Percentiles rank a stretch among this genome's conserved stretches.
These are phyloP conservation scores for Philhelius pedissequus DNA, from an alignment of 2,888 invertebrate genomes.

Conservation along the genomic window DNA sequence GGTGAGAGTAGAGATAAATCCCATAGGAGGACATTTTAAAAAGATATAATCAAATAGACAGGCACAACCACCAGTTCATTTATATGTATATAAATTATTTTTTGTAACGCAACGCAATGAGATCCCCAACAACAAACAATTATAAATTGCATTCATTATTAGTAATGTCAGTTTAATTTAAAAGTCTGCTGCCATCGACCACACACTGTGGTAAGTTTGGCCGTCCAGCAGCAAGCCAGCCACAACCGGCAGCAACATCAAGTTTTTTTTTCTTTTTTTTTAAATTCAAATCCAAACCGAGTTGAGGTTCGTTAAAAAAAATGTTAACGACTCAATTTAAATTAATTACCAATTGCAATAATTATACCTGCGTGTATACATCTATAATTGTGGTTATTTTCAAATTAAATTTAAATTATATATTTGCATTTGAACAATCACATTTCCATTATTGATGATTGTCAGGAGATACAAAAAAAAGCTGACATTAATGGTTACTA, in stretches of 20 bases:
- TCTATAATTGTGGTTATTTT: slow-evolving; percentile 10
- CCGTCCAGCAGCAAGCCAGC: background rate
- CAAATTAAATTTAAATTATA: slow-evolving; percentile 5
- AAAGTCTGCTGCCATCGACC: slow-evolving; percentile 61
- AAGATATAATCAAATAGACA: background rate
- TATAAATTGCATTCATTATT: slow-evolving; percentile 66
- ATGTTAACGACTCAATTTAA: slow-evolving; percentile 63
- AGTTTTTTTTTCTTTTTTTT: background rate
- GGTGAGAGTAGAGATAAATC: background rate
- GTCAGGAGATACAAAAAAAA: background rate
- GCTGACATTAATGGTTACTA: background rate
- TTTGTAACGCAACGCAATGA: background rate
- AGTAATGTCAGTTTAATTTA: slow-evolving; percentile 57
- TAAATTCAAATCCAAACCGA: slow-evolving; percentile 16
- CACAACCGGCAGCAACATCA: background rate
- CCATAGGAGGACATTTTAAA: slow-evolving; percentile 7
- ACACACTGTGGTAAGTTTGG: slow-evolving; percentile 37
- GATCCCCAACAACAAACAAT: slow-evolving; percentile 49
- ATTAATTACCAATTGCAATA: slow-evolving; percentile 52
- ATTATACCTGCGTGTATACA: slow-evolving; percentile 18
- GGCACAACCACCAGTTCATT: background rate
- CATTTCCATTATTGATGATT: background rate
- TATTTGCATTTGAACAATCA: slow-evolving; percentile 1
- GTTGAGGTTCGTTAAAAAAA: slow-evolving; percentile 41
- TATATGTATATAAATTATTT: background rate